Conservation (phyloP, 2,888 invertebrate species). For the Hypolimnas misippus region DNA sequence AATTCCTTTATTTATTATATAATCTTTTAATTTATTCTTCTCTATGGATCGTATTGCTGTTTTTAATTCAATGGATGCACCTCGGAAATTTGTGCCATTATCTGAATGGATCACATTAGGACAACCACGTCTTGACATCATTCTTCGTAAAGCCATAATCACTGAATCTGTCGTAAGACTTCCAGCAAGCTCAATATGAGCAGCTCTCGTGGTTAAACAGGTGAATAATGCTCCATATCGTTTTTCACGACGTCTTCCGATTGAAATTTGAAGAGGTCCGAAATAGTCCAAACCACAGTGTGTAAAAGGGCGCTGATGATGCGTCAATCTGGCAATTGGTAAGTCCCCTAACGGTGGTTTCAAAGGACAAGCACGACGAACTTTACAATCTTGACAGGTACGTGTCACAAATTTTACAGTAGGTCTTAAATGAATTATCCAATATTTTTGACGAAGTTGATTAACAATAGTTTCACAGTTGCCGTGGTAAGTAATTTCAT, state of each 20-base stretch:
- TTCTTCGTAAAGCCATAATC: too few relatives aligned
- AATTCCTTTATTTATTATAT: too few relatives aligned
- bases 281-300: conserved; percentile 40
- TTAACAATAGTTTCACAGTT: background rate
- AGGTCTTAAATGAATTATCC: background rate
- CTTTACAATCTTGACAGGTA: background rate
- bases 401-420: background rate
- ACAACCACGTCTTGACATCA: too few relatives aligned
- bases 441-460: background rate
- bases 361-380: background rate
- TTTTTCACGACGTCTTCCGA: conserved; percentile 35
- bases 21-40: too few relatives aligned
- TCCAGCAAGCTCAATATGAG: conserved; percentile 15
- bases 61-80: too few relatives aligned
- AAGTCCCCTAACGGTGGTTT: background rate
- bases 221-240: conserved; percentile 38
- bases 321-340: background rate
- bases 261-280: conserved; percentile 33
- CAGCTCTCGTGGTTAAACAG: conserved; percentile 29
- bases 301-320: background rate
- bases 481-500: background rate
- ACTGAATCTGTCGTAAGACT: background rate
- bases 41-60: too few relatives aligned
- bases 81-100: too few relatives aligned
- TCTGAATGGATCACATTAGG: too few relatives aligned